Evolutionary conservation across 2,888 invertebrate genomes (phyloP).

Genomic region (Cistogaster globosa): DNA sequence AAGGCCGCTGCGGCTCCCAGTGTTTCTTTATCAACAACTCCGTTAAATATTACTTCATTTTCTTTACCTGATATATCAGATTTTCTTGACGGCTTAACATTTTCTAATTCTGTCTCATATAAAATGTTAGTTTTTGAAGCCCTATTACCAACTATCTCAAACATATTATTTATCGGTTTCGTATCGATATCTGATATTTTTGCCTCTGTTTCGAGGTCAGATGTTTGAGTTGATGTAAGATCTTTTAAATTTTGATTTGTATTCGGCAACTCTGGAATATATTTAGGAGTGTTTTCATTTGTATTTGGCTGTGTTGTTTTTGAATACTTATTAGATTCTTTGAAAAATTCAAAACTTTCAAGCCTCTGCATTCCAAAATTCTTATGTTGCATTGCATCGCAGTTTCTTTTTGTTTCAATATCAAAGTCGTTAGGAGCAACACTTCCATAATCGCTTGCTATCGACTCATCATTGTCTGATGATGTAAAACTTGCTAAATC

Average conservation of each 20-base stretch:
- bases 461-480: slow-evolving; percentile 79
- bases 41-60: not conserved
- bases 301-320: not conserved
- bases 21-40: not conserved
- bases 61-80: not conserved
- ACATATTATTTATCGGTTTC: not conserved
- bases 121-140: not conserved
- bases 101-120: not conserved
- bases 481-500: slow-evolving; percentile 84
- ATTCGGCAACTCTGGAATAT: not conserved
- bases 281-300: not conserved
- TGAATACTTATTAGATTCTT: not conserved
- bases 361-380: not conserved
- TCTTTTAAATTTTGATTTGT: not conserved
- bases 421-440: slow-evolving; percentile 21
- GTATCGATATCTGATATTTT: not conserved
- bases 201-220: not conserved
- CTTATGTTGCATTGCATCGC: not conserved
- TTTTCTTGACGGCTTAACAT: not conserved
- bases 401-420: slow-evolving; percentile 18
- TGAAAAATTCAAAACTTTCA: not conserved
- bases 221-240: not conserved
- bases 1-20: no score
- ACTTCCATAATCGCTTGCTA: slow-evolving; percentile 73
- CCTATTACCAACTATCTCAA: slow-evolving; percentile 14